Base-by-base conservation (phyloP, 2,888 invertebrate genomes). In the Cephus sareptanus region DNA sequence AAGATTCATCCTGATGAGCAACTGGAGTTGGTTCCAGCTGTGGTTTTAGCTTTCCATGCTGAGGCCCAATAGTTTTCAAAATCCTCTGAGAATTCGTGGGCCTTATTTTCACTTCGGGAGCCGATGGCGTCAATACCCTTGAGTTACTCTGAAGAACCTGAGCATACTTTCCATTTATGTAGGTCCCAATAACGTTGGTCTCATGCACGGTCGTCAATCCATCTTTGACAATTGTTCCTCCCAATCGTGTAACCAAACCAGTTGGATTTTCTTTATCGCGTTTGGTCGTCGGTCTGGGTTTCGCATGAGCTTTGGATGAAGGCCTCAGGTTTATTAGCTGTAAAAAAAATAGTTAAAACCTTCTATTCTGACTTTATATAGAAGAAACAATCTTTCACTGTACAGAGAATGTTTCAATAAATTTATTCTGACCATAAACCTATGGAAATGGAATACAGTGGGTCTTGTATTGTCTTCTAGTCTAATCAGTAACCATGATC, bases 141-240 rank as follows among this genome's bases (percentile, higher is more conserved):
- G 97, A 96, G 70, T 96, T 96, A 87, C 96, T 97, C 88, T 97
- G 96, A 40, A 97, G 92, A 83, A 94, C 95, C 92, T 97, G 97
- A 4, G 97, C 97, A 90, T 97, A 97, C 92, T 97, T 97, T 69
- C 96, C 97, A 75, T 96, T 95, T 86, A 97, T 96, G 89, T 95
- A 96, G 4, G 97, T 97, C 35, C 97, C 96, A 85, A 97, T 96
- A n/a, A 97, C 97, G 89, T 96, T 96, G 0, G 97, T 97, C 92
- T 97, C 97, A 88, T 96, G 96, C 11, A 97, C 94, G 0, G 97
- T 97, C 9, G 97, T 97, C 3, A 95, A 92, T 1, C 97, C 97
- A 87, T 96, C 96, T 89, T 95, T 95, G 6, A 97, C 95, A 78
- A 96, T 94, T 9, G 96, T 97, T 34, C 97, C 97, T 73, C 96